A percentile compares a stretch with the other conserved stretches of the same genome.
Evolutionary conservation across 2,888 invertebrate genomes (phyloP).

Genomic region (Calameuta pallipes): DNA sequence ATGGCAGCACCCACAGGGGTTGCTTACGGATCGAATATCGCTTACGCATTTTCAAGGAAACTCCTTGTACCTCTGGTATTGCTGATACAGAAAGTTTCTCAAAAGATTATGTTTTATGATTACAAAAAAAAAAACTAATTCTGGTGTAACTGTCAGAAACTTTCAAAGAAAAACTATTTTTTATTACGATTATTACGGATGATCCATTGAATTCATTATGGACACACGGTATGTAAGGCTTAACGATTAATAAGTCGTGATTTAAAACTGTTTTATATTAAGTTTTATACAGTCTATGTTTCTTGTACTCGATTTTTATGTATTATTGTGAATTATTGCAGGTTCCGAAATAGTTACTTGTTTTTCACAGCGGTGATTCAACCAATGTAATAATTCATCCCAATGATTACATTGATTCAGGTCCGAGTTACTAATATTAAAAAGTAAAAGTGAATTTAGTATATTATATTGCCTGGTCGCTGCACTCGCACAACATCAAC

Average conservation of each 20-base stretch:
- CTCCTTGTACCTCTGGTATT: not conserved
- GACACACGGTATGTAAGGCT: not conserved
- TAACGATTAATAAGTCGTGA: not conserved
- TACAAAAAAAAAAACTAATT: not conserved
- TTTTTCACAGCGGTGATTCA: no score
- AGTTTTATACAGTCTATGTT: not conserved
- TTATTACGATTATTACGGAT: not conserved
- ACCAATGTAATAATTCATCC: no score
- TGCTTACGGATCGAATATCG: not conserved
- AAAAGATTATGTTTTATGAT: not conserved
- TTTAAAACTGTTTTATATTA: not conserved
- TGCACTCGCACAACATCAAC: not conserved
- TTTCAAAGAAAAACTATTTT: no score
- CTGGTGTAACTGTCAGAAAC: no score
- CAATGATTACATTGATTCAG: not conserved
- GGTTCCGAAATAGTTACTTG: no score
- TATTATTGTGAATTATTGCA: not conserved
- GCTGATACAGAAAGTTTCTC: not conserved
- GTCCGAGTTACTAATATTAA: not conserved
- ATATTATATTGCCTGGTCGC: not conserved
- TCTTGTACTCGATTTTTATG: not conserved
- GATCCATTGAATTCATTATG: not conserved
- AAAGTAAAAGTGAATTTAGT: not conserved
- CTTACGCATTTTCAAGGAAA: not conserved
- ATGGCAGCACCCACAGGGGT: slow-evolving; percentile 13